Evolutionary conservation across 2,888 invertebrate species (phyloP).

Genomic region (Temnothorax ravouxi): DNA sequence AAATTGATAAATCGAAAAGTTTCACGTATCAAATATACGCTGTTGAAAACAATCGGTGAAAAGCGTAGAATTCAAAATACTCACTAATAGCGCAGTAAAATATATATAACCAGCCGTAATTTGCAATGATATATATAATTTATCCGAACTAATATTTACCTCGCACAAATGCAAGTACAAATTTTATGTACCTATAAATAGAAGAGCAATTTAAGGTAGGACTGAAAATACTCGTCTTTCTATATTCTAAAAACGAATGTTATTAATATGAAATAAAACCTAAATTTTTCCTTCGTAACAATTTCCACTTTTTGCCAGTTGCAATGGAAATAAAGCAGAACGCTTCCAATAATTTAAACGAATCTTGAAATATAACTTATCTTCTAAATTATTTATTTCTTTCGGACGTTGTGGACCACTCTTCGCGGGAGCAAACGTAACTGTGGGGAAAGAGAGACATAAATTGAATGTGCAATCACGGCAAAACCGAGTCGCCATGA

Average conservation of each 20-base stretch:
- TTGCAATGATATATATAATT: neutral
- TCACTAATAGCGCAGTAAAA: neutral
- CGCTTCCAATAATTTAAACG: conserved; percentile 2
- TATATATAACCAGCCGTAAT: neutral
- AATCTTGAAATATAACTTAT: neutral
- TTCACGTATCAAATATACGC: neutral
- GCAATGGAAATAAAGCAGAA: neutral
- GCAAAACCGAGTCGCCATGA: conserved; percentile 55
- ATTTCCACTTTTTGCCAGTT: neutral
- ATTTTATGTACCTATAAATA: neutral
- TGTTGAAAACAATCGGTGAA: neutral
- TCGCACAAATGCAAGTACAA: neutral
- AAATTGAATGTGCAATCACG: conserved; percentile 59
- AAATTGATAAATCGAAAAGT: neutral
- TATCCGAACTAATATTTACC: neutral
- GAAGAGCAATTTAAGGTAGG: neutral
- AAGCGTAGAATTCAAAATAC: neutral
- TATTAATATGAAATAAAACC: neutral
- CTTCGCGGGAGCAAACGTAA: conserved; percentile 19
- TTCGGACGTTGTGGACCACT: conserved; percentile 3
- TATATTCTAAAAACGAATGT: neutral
- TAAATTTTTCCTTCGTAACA: neutral
- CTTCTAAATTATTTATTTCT: conserved; percentile 39
- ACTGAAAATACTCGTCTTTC: neutral
- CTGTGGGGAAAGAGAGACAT: conserved; percentile 37